These are phyloP conservation scores for Pseudocheirus occidentalis DNA, from an alignment of 2,797 vertebrate genomes.

Conservation along the genomic window DNA sequence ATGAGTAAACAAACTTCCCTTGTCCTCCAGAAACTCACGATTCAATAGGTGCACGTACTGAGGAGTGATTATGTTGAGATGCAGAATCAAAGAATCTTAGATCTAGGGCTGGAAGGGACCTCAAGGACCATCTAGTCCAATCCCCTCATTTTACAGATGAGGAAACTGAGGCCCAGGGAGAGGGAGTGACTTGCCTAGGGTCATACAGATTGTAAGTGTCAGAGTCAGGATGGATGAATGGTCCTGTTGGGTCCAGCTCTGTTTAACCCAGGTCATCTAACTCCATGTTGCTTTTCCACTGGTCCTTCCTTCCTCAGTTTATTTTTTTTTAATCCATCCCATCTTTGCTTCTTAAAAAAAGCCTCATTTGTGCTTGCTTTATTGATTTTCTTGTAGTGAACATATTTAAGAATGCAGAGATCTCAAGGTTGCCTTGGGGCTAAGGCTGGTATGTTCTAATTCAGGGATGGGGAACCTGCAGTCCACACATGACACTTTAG, in stretches of 20 bases:
- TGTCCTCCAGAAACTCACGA: neutral
- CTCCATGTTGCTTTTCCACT: neutral
- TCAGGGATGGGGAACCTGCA: no score
- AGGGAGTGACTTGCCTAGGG: neutral
- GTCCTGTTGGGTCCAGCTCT: no score
- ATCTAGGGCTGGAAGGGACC: neutral
- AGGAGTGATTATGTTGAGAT: neutral
- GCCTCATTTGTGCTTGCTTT: no score
- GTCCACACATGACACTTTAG: no score
- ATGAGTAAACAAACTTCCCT: neutral
- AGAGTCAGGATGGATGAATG: no score
- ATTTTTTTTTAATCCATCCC: neutral
- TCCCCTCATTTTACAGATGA: neutral
- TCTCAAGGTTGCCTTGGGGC: no score
- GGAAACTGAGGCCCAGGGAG: neutral
- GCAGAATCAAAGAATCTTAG: neutral
- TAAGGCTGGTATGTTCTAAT: no score
- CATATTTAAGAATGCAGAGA: no score
- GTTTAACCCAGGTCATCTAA: neutral
- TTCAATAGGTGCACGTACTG: neutral
- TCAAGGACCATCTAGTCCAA: neutral
- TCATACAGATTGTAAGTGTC: neutral
- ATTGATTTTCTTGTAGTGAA: no score
- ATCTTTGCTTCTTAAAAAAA: neutral
- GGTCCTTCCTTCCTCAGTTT: neutral